A percentile compares a stretch with the other conserved stretches of the same genome.
phyloP scores from a whole-genome alignment of 2,113 vertebrate genomes.

The Scartelaos histophorus region DNA sequence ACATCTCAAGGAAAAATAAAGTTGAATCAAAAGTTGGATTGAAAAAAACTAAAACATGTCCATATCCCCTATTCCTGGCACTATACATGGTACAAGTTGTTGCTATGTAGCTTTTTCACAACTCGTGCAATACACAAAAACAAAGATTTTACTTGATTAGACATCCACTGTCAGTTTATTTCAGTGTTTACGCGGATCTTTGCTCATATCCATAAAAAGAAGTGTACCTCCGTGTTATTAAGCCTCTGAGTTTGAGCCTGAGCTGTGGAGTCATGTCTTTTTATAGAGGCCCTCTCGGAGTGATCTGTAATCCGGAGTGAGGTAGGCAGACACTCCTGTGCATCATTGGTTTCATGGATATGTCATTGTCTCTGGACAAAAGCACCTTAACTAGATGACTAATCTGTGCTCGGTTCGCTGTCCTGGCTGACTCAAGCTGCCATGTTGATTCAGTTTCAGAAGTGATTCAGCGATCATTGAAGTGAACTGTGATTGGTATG shows the following conservation, averaged over 20 bases:
- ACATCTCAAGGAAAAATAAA: too few species aligned
- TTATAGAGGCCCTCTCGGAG: slow-evolving; percentile 55
- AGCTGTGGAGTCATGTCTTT: slow-evolving; percentile 54
- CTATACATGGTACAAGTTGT: neutral
- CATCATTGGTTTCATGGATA: slow-evolving; percentile 63
- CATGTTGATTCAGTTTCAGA: slow-evolving; percentile 70
- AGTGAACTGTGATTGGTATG: slow-evolving; percentile 66
- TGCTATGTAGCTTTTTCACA: neutral
- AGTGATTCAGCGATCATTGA: slow-evolving; percentile 62
- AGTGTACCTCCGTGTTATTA: slow-evolving; percentile 27
- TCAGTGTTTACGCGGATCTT: neutral
- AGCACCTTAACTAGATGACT: slow-evolving; percentile 71
- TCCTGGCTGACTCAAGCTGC: slow-evolving; percentile 73
- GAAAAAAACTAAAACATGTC: too few species aligned
- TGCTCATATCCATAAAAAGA: slow-evolving; percentile 10
- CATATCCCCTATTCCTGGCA: too few species aligned
- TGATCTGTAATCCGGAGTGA: slow-evolving; percentile 59
- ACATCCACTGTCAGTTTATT: neutral
- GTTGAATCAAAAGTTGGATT: too few species aligned
- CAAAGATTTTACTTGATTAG: neutral
- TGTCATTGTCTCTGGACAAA: slow-evolving; percentile 62
- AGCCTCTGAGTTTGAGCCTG: slow-evolving; percentile 36
- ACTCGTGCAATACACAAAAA: neutral
- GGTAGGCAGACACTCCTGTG: slow-evolving; percentile 63
- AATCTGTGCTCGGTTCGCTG: slow-evolving; percentile 67